Evolutionary conservation across 2,888 invertebrate genomes (phyloP).

Genomic region (Orthosia gothica): DNA sequence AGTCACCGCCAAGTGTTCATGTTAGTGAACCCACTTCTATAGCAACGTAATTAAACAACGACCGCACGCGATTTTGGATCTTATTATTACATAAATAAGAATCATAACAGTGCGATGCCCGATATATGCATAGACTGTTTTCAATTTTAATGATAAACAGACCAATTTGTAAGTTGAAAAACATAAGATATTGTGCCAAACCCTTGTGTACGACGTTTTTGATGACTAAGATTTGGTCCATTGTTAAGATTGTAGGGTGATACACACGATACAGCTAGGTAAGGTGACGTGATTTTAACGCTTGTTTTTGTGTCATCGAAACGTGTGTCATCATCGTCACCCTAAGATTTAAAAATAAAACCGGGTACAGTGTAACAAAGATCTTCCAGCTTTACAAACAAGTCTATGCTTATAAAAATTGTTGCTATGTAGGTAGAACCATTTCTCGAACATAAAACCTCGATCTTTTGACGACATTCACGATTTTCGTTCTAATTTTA

Average conservation of each 20-base stretch:
- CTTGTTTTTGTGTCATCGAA: not conserved
- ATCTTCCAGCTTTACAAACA: slow-evolving; percentile 13
- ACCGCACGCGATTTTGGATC: slow-evolving; percentile 24
- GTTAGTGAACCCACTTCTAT: slow-evolving; percentile 49
- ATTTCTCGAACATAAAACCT: slow-evolving; percentile 19
- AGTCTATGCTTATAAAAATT: slow-evolving; percentile 49
- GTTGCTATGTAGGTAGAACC: slow-evolving; percentile 32
- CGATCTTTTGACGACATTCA: slow-evolving; percentile 44
- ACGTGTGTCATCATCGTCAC: not conserved
- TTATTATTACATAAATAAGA: slow-evolving; percentile 21
- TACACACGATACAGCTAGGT: not conserved
- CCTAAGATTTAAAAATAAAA: not conserved
- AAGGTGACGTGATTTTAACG: not conserved
- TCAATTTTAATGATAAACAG: slow-evolving; percentile 3
- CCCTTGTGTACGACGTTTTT: slow-evolving; percentile 1
- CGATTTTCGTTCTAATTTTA: slow-evolving; percentile 58
- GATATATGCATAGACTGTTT: slow-evolving; percentile 56
- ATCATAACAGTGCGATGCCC: slow-evolving; percentile 25
- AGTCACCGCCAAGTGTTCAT: slow-evolving; percentile 46
- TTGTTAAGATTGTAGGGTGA: not conserved
- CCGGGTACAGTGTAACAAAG: slow-evolving; percentile 40
- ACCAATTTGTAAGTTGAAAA: not conserved
- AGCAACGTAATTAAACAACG: slow-evolving; percentile 35
- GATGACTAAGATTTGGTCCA: slow-evolving; percentile 13
- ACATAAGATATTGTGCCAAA: slow-evolving; percentile 30